Base-by-base conservation (phyloP, 2,113 vertebrate species). In the Ellobius talpinus region DNA sequence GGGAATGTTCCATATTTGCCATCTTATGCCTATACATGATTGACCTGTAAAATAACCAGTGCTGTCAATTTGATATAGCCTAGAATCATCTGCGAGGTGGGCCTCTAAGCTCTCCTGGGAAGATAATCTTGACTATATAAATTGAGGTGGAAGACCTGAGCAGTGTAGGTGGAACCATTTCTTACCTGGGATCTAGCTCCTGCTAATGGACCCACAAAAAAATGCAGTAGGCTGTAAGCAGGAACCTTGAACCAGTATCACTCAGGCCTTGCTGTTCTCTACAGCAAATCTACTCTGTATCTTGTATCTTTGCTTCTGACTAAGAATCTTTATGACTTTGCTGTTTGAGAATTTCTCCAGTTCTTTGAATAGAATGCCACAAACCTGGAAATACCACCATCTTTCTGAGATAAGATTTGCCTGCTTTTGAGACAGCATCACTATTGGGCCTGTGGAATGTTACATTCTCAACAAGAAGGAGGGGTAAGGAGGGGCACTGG, bases 401-500 rank as follows among this genome's bases (percentile, higher is more conserved):
- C 19, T 24, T 81, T 11, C n/a, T 55, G 1, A 55, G 52, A 14
- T 24, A 5, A 13, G 10, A 19, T 24, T 13, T 13, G 21, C 1
- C 5, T 58, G 24, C 52, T 81, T 13, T n/a, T n/a, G 5, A n/a
- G 52, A 81, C 33, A 58, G 5, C 52, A 81, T n/a, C 17, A 58
- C 33, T 81, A 7, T n/a, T 10, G 78, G 33, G 9, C 10, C 21
- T 74, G 11, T 42, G 39, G 23, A 24, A 33, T n/a, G 36, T 24
- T 55, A 55, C 33, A 36, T 79, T 55, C 21, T n/a, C 19, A 58
- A 19, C 5, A n/a, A 24, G 17, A 79, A 55, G 19, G 33, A 81
- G 33, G 2, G 11, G 19, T 10, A n/a, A 5, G 5, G 10, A 36
- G 17, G 19, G 5, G 1, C 31, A 24, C 5, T 52, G 77, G 2